Conservation (phyloP, 2,797 vertebrate genomes). For the Onychomys leucogaster region DNA sequence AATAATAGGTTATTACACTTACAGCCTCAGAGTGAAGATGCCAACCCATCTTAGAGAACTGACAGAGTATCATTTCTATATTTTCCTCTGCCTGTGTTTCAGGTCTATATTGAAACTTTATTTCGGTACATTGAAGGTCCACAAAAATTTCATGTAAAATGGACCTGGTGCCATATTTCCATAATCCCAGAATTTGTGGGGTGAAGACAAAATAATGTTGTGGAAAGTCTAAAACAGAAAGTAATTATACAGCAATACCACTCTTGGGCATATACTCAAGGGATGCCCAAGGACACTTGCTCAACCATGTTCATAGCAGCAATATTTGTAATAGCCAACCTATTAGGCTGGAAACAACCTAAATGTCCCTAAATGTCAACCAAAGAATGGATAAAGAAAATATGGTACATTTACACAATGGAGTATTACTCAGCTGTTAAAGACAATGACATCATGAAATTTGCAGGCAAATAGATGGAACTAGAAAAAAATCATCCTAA, state of each 20-base stretch:
- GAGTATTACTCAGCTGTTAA: background rate
- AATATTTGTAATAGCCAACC: background rate
- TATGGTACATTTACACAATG: background rate
- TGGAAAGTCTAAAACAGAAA: background rate
- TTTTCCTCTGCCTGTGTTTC: background rate
- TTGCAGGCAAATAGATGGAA: background rate
- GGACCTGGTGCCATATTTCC: background rate
- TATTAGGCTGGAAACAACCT: background rate
- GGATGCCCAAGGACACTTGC: background rate
- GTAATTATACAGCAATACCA: background rate
- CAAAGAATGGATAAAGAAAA: background rate
- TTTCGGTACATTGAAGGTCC: background rate
- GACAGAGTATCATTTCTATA: background rate
- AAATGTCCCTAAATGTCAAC: background rate
- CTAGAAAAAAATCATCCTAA: background rate
- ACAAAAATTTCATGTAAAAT: conserved; percentile 27
- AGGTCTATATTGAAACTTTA: conserved; percentile 11
- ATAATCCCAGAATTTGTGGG: background rate
- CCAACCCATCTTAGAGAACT: background rate
- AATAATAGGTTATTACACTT: background rate
- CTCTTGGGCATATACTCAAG: background rate
- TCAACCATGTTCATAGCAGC: background rate
- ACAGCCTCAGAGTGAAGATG: background rate
- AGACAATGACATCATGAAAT: background rate
- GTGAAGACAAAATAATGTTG: background rate